Conservation (phyloP, 2,797 vertebrate genomes). For the Antrozous pallidus region DNA sequence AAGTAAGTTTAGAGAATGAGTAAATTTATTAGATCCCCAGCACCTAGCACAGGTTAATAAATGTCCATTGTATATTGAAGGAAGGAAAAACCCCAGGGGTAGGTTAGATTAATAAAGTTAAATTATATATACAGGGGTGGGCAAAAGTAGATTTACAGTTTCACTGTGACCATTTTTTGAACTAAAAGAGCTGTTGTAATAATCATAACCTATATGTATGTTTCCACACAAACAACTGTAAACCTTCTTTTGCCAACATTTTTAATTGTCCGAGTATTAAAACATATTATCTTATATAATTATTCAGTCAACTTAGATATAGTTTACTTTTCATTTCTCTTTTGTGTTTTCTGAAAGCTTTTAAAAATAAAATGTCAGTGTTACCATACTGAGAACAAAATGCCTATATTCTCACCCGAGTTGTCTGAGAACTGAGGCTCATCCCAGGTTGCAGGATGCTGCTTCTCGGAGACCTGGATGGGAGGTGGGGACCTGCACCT, state of each 20-base stretch:
- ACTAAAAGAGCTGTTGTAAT: background rate
- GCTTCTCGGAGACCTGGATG: slow-evolving; percentile 85
- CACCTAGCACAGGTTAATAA: background rate
- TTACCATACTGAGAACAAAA: background rate
- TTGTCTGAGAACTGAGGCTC: slow-evolving; percentile 98
- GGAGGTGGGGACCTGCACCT: slow-evolving; percentile 93
- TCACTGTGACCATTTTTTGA: background rate
- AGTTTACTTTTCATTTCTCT: background rate
- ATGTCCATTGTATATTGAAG: background rate
- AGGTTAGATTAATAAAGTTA: background rate
- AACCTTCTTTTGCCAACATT: background rate
- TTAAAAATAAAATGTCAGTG: background rate
- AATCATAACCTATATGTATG: background rate
- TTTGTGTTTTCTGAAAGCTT: background rate
- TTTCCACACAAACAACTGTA: background rate
- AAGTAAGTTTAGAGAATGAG: background rate
- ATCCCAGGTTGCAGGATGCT: slow-evolving; percentile 88
- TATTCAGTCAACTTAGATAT: background rate
- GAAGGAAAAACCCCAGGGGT: background rate
- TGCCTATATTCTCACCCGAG: slow-evolving; percentile 86
- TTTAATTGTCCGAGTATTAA: background rate
- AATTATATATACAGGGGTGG: background rate
- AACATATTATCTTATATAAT: background rate
- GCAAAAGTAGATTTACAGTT: background rate
- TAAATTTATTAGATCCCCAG: background rate